These are phyloP conservation scores for Halcyon smyrnensis DNA, from an alignment of 2,797 vertebrate species.

Conservation along the genomic window DNA sequence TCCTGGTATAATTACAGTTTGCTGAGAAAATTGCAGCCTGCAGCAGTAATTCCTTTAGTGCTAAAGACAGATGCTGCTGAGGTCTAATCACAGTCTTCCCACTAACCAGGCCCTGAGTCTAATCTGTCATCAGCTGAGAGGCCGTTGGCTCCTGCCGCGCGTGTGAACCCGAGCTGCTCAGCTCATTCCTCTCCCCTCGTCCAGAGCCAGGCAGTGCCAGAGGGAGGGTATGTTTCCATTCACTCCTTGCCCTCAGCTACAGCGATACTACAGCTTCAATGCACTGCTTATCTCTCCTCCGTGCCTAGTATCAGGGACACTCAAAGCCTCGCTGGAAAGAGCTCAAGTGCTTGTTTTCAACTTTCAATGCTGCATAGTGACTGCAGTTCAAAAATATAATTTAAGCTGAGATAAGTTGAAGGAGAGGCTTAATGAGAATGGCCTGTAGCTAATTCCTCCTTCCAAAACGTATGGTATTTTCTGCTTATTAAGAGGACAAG, in stretches of 20 bases:
- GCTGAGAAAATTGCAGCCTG: conserved; percentile 29
- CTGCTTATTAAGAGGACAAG: conserved; percentile 3
- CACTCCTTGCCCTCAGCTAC: conserved; percentile 28
- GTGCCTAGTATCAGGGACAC: neutral
- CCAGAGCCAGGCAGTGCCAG: conserved; percentile 47
- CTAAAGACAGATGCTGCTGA: conserved; percentile 48
- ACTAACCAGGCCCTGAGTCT: conserved; percentile 34
- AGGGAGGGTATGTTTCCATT: conserved; percentile 42
- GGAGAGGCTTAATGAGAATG: conserved; percentile 12
- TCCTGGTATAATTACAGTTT: conserved; percentile 46
- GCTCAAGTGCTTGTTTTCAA: conserved; percentile 57
- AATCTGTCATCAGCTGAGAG: conserved; percentile 62
- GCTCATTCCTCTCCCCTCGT: neutral
- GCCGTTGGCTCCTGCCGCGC: neutral
- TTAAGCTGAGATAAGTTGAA: conserved; percentile 31
- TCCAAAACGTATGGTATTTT: neutral
- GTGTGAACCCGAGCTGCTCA: neutral
- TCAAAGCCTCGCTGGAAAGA: conserved; percentile 12
- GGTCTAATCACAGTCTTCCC: conserved; percentile 46
- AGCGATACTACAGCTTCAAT: conserved; percentile 4
- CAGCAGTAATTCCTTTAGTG: conserved; percentile 47
- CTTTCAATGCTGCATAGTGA: neutral
- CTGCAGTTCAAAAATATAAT: conserved; percentile 23
- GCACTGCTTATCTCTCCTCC: conserved; percentile 38
- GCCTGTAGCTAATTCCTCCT: neutral